Percentiles rank a stretch among this genome's conserved stretches.
These are phyloP conservation scores for Amblyopsis hoosieri DNA, from an alignment of 2,797 vertebrate genomes.

Conservation along the genomic window DNA sequence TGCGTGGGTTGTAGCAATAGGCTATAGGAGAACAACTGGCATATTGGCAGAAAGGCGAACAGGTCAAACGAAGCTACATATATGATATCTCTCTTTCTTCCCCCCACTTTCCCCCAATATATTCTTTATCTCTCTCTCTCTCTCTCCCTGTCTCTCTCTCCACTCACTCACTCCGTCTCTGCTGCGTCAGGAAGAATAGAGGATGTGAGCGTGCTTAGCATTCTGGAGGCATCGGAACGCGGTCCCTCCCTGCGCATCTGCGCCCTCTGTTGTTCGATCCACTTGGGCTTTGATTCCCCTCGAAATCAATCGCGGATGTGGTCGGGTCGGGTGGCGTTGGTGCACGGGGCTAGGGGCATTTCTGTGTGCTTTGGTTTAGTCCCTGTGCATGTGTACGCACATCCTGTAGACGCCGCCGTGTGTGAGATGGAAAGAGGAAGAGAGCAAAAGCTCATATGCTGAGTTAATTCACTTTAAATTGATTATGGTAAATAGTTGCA, in stretches of 20 bases:
- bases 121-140: not conserved
- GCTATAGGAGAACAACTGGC: too few relatives aligned
- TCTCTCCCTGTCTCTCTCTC: not conserved
- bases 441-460: not conserved
- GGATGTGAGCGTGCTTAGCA: slow-evolving; percentile 30
- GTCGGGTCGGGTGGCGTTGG: not conserved
- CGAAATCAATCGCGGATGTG: slow-evolving; percentile 38
- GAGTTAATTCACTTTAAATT: not conserved
- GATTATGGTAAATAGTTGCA: not conserved
- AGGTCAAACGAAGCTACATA: not conserved
- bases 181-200: slow-evolving; percentile 4
- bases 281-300: slow-evolving; percentile 43
- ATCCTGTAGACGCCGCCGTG: too few relatives aligned
- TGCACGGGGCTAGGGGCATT: not conserved
- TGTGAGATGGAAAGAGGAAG: too few relatives aligned
- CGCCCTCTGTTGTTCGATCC: slow-evolving; percentile 67
- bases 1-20: too few relatives aligned
- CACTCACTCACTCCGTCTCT: not conserved
- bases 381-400: not conserved
- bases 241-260: slow-evolving; percentile 37
- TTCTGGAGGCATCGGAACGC: slow-evolving; percentile 39
- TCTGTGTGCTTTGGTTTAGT: not conserved
- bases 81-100: not conserved
- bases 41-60: too few relatives aligned
- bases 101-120: not conserved